These are phyloP conservation scores for Drosophila niveifrons DNA, from an alignment of 2,888 invertebrate species.

Conservation along the genomic window DNA sequence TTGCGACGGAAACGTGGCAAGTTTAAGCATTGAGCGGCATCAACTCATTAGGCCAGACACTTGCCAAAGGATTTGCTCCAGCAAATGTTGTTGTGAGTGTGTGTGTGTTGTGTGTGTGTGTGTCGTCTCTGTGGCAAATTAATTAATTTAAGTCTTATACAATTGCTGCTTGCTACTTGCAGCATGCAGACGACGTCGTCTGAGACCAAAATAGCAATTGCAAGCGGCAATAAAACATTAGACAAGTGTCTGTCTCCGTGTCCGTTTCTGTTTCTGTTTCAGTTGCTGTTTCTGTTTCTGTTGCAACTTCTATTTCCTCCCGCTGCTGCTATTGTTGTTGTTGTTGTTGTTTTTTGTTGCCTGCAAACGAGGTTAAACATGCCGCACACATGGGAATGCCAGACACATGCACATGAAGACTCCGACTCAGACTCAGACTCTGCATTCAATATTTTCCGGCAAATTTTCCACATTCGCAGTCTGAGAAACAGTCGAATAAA, in stretches of 20 bases:
- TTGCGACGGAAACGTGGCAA: conserved; percentile 36
- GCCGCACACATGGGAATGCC: conserved; percentile 68
- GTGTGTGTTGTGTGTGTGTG: conserved; percentile 35
- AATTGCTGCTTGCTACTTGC: conserved; percentile 63
- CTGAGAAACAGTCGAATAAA: conserved; percentile 33
- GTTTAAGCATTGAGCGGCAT: conserved; percentile 38
- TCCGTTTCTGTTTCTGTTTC: conserved; percentile 8
- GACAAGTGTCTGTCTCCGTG: conserved; percentile 64
- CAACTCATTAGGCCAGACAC: conserved; percentile 78
- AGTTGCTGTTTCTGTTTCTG: conserved; percentile 27
- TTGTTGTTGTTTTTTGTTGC: conserved; percentile 19
- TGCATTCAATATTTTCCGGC: conserved; percentile 78
- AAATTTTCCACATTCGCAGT: conserved; percentile 61
- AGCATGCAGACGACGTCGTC: conserved; percentile 34
- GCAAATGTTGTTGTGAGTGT: conserved; percentile 19
- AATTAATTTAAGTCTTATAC: conserved; percentile 81
- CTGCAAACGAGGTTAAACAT: conserved; percentile 78
- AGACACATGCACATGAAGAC: conserved; percentile 36
- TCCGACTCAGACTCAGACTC: background rate
- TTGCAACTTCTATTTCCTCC: conserved; percentile 23
- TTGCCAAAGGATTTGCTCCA: conserved; percentile 66
- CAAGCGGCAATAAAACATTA: conserved; percentile 77
- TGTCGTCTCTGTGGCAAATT: conserved; percentile 65
- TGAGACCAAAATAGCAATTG: conserved; percentile 45
- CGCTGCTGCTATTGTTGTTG: conserved; percentile 12